Evolutionary conservation across 2,797 vertebrate genomes (phyloP).

Genomic region (Rhinichthys osculus): DNA sequence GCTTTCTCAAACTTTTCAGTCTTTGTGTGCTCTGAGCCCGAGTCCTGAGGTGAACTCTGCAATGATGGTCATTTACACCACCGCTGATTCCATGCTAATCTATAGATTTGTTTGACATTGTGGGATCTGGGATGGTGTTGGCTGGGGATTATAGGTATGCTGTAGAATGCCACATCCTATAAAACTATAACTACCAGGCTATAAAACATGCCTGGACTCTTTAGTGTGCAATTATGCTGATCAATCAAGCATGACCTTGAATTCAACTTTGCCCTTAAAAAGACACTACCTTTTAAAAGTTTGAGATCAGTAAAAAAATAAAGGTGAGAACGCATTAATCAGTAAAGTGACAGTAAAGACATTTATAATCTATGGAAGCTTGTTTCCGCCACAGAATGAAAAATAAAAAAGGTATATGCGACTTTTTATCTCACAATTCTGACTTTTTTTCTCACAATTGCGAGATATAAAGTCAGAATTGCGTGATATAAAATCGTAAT

Average conservation of each 20-base stretch:
- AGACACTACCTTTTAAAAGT: background rate
- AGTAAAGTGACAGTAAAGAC: background rate
- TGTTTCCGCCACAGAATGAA: too few species aligned
- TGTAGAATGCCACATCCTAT: background rate
- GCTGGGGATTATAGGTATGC: background rate
- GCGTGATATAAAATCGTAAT: too few species aligned
- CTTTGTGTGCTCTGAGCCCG: constrained; percentile 36
- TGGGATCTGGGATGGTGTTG: background rate
- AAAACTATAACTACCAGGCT: too few species aligned
- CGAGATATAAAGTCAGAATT: too few species aligned
- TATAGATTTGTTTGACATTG: background rate
- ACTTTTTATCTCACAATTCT: too few species aligned
- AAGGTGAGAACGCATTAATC: background rate
- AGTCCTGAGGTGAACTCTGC: constrained; percentile 1
- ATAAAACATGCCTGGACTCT: background rate
- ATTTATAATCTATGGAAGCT: too few species aligned
- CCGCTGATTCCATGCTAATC: background rate
- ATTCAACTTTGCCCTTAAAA: background rate
- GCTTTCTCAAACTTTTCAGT: constrained; percentile 20
- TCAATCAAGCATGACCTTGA: constrained; percentile 7
- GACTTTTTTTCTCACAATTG: too few species aligned
- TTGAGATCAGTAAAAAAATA: too few species aligned
- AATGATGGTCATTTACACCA: background rate
- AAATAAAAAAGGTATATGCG: too few species aligned
- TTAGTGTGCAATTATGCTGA: background rate